Base-by-base conservation (phyloP, 23 tunicate genomes). In the Oikopleura dioica region DNA sequence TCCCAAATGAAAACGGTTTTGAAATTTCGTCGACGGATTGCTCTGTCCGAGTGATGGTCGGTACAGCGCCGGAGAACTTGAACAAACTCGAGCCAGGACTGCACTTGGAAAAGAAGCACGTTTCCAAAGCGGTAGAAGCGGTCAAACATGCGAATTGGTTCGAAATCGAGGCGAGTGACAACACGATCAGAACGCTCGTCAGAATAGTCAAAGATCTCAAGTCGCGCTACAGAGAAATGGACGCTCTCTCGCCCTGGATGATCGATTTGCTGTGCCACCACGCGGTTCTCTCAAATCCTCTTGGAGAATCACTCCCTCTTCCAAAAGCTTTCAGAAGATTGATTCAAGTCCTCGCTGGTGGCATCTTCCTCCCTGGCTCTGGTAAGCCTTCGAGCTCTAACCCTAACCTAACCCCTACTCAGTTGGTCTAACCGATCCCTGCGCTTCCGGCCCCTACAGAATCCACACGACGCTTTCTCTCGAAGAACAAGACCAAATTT, bases 111-210 rank as follows among this genome's bases (percentile, higher is more conserved):
- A 79, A 77, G 35, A 86, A 86, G 36, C 36, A 75, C 0, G 38
- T 89, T 77, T 85, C 85, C 63, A 81, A 82, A 0, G 37, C 92
- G 1, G 80, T 89, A 32, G 91, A 85, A 37, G 96, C 96, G 2
- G 85, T 89, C 12, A 76, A 89, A 0, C 96, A 89, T 75, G 96
- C 82, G 26, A 67, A 85, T 37, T 89, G 96, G 96, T 89, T 85
- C 75, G 92, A 89, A 75, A 85, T 84, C 78, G 82, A 89, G 63
- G 96, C 96, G 23, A 84, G 79, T 50, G 91, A 89, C 69, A 76
- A 85, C 44, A 89, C 80, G 88, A 87, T 89, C 24, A 82, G 82
- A 76, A 83, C 77, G 78, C 75, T 89, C 51, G 84, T 89, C 35
- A 78, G 96, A 23, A 31, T 89, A 51, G 35, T 89, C n/a, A 89